phyloP scores from a whole-genome alignment of 2,113 vertebrate species.

The Thunnus maccoyii region DNA sequence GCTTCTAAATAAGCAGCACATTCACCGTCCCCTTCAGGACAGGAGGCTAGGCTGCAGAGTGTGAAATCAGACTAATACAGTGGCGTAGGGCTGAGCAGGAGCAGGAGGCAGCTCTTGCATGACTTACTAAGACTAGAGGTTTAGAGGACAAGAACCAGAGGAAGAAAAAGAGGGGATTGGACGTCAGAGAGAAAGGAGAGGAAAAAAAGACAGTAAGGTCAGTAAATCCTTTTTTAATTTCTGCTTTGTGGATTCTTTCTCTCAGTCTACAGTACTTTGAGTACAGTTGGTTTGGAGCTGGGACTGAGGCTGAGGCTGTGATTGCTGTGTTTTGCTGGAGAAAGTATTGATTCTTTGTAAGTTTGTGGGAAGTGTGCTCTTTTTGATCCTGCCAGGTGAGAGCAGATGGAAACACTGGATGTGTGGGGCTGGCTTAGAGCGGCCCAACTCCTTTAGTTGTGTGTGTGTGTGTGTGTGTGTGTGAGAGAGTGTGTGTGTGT shows the following conservation, averaged over 20 bases:
- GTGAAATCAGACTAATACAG: constrained; percentile 88
- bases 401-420: constrained; percentile 76
- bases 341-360: constrained; percentile 87
- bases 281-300: constrained; percentile 69
- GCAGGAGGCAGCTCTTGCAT: constrained; percentile 81
- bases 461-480: constrained; percentile 40
- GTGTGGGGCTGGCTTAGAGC: constrained; percentile 62
- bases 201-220: constrained; percentile 84
- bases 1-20: constrained; percentile 88
- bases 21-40: constrained; percentile 87
- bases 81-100: constrained; percentile 81
- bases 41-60: constrained; percentile 86
- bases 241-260: constrained; percentile 70
- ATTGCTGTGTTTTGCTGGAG: constrained; percentile 79
- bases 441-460: constrained; percentile 70
- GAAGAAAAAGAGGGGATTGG: constrained; percentile 81
- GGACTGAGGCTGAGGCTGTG: constrained; percentile 64
- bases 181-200: constrained; percentile 76
- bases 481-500: constrained; percentile 21
- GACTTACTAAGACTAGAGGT: constrained; percentile 81
- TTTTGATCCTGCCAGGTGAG: constrained; percentile 84
- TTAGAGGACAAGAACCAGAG: constrained; percentile 81
- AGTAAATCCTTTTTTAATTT: constrained; percentile 79
- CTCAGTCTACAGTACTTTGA: constrained; percentile 68
- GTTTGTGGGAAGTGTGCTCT: constrained; percentile 86